These are phyloP conservation scores for Laterallus jamaicensis DNA, from an alignment of 2,113 vertebrate species.

Conservation along the genomic window DNA sequence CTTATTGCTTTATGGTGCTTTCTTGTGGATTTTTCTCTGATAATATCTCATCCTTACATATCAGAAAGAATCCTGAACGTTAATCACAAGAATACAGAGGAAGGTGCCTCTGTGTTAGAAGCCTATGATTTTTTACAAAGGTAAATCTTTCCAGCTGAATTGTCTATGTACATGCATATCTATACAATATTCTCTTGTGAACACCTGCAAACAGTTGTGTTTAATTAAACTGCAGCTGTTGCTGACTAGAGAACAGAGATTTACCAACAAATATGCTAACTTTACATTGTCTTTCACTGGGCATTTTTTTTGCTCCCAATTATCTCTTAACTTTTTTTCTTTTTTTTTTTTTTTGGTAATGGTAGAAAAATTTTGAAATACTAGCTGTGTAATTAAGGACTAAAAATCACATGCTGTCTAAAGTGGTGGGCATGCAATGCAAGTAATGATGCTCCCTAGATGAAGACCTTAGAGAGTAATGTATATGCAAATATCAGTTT, in stretches of 20 bases:
- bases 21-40: constrained; percentile 27
- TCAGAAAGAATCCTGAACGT: constrained; percentile 13
- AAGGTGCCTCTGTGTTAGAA: not conserved
- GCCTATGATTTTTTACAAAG: not conserved
- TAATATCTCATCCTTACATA: constrained; percentile 30
- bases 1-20: constrained; percentile 3
- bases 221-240: constrained; percentile 64
- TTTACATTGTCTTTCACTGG: not conserved
- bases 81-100: constrained; percentile 16
- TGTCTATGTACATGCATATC: not conserved
- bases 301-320: not conserved
- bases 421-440: not conserved
- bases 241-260: constrained; percentile 18
- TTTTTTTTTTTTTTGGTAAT: constrained; percentile 21
- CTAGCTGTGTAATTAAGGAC: constrained; percentile 37
- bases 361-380: constrained; percentile 24
- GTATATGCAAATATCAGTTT: constrained; percentile 52
- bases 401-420: constrained; percentile 36
- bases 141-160: not conserved
- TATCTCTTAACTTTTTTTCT: constrained; percentile 4
- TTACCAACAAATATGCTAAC: constrained; percentile 14
- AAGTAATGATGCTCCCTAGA: constrained; percentile 1
- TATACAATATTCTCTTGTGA: constrained; percentile 7
- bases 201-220: constrained; percentile 44
- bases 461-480: constrained; percentile 18